Evolutionary conservation across 1,140 invertebrate genomes (phyloP).

Genomic region (Drosophila burlai): DNA sequence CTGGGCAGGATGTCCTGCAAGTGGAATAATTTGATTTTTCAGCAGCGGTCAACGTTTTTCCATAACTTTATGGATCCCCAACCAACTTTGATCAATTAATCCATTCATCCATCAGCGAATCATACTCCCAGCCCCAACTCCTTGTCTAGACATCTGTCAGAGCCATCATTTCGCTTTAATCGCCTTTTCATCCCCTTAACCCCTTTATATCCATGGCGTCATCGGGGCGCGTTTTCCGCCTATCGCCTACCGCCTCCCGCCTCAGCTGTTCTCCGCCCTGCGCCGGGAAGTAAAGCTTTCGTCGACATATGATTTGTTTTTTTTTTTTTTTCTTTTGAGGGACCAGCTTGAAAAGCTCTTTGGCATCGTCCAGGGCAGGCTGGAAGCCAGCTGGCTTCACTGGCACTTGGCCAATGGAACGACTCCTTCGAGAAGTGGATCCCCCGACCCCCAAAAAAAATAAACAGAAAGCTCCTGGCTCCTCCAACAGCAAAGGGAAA

Average conservation of each 20-base stretch:
- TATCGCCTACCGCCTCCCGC: conserved; percentile 24
- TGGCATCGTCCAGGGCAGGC: neutral
- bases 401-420: conserved; percentile 64
- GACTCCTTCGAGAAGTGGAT: neutral
- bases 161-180: conserved; percentile 32
- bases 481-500: conserved; percentile 57
- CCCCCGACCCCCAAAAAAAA: neutral
- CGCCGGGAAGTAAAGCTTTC: conserved; percentile 35
- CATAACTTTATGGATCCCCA: neutral
- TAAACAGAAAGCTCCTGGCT: conserved; percentile 24
- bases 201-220: conserved; percentile 39
- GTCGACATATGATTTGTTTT: conserved; percentile 55
- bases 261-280: conserved; percentile 51
- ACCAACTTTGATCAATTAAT: conserved; percentile 13
- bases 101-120: conserved; percentile 17
- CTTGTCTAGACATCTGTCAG: conserved; percentile 52
- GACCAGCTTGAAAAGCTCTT: conserved; percentile 40
- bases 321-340: neutral
- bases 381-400: conserved; percentile 36
- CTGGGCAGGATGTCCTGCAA: neutral
- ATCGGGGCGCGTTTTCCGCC: conserved; percentile 15
- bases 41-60: conserved; percentile 26
- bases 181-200: neutral
- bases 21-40: conserved; percentile 12
- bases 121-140: conserved; percentile 6